These are phyloP conservation scores for Mimas tiliae DNA, from an alignment of 2,888 invertebrate species.

Conservation along the genomic window DNA sequence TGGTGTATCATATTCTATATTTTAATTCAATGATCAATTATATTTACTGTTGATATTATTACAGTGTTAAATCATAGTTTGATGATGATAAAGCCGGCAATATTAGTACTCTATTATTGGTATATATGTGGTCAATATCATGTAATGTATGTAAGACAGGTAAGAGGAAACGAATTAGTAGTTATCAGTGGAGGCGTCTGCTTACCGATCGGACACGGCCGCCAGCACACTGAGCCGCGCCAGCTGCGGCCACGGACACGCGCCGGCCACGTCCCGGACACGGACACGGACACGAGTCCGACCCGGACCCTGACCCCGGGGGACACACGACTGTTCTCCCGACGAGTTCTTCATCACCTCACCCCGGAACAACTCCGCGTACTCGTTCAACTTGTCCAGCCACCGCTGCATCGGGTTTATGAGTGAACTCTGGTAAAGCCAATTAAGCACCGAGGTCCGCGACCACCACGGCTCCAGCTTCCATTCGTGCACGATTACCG, in stretches of 20 bases:
- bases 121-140: no score
- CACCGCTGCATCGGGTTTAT: slow-evolving; percentile 70
- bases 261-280: slow-evolving; percentile 38
- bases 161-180: neutral
- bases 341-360: slow-evolving; percentile 10
- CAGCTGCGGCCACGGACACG: slow-evolving; percentile 59
- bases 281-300: neutral
- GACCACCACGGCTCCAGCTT: slow-evolving; percentile 65
- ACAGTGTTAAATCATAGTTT: no score
- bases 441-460: slow-evolving; percentile 57
- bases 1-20: no score
- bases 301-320: neutral
- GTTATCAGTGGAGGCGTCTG: neutral
- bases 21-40: no score
- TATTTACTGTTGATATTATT: no score
- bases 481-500: slow-evolving; percentile 51
- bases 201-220: slow-evolving; percentile 65
- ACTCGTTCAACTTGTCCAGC: slow-evolving; percentile 63
- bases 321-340: neutral
- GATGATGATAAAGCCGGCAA: no score
- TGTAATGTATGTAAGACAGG: neutral
- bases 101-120: no score
- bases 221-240: slow-evolving; percentile 60
- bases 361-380: slow-evolving; percentile 45
- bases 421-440: slow-evolving; percentile 69